Conservation (phyloP, 2,888 invertebrate species). For the Seira ritae region DNA sequence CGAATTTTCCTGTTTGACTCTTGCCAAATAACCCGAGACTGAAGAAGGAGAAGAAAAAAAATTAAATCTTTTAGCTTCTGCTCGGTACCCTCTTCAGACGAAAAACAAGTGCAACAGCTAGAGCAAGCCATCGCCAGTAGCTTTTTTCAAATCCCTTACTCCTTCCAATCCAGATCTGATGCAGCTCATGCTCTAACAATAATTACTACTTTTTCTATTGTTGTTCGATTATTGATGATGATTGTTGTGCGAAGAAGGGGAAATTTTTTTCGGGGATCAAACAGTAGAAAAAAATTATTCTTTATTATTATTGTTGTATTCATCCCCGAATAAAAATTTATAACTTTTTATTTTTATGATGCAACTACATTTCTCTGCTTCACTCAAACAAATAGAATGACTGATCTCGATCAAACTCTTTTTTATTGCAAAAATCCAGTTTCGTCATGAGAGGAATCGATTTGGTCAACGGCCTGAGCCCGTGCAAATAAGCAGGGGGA, state of each 20-base stretch:
- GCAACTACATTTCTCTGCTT: neutral
- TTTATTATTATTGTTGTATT: constrained; percentile 46
- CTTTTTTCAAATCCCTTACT: neutral
- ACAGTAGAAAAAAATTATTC: constrained; percentile 9
- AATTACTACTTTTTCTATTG: constrained; percentile 50
- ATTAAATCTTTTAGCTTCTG: constrained; percentile 18
- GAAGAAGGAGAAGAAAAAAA: constrained; percentile 1
- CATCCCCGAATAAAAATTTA: constrained; percentile 39
- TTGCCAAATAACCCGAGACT: constrained; percentile 44
- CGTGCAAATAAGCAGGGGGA: constrained; percentile 35
- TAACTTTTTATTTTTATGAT: constrained; percentile 39
- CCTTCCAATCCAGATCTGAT: constrained; percentile 10
- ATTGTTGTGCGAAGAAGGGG: constrained; percentile 15
- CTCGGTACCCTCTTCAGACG: neutral
- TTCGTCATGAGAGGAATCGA: constrained; percentile 32
- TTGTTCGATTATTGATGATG: constrained; percentile 36
- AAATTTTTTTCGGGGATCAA: neutral
- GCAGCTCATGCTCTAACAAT: constrained; percentile 40
- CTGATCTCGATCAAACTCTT: constrained; percentile 57
- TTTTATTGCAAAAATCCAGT: constrained; percentile 63
- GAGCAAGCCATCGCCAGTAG: constrained; percentile 8
- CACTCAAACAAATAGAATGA: constrained; percentile 35
- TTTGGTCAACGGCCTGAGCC: constrained; percentile 65
- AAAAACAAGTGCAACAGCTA: neutral
- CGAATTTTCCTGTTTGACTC: constrained; percentile 42